Evolutionary conservation across 2,888 invertebrate genomes (phyloP).

Genomic region (Chrysolina americana): DNA sequence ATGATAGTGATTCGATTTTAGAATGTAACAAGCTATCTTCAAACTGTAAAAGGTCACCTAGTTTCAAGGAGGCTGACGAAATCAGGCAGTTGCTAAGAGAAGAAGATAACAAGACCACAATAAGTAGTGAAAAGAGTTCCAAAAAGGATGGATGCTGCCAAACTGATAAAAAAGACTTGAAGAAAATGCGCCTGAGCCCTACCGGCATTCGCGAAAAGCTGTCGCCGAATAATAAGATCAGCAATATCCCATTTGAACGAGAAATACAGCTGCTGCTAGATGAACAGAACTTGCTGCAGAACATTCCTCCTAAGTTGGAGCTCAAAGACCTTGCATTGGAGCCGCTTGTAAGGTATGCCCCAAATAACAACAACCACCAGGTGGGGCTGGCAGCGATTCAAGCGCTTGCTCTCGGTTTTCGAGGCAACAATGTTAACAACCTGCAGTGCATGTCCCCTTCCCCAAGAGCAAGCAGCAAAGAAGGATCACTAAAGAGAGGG

Average conservation of each 20-base stretch:
- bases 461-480: conserved; percentile 70
- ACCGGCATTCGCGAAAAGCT: conserved; percentile 55
- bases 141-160: conserved; percentile 78
- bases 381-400: conserved; percentile 86
- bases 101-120: conserved; percentile 70
- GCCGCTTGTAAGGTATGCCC: conserved; percentile 61
- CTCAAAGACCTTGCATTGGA: conserved; percentile 75
- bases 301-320: conserved; percentile 75
- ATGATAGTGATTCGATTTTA: conserved; percentile 66
- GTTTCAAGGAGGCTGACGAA: conserved; percentile 69
- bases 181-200: conserved; percentile 65
- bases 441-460: conserved; percentile 68
- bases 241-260: conserved; percentile 81
- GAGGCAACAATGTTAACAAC: conserved; percentile 67
- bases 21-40: conserved; percentile 68
- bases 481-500: conserved; percentile 69
- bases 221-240: conserved; percentile 70
- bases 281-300: conserved; percentile 78
- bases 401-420: conserved; percentile 75
- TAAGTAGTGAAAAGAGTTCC: conserved; percentile 72
- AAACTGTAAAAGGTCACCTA: conserved; percentile 68
- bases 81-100: conserved; percentile 65
- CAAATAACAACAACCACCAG: conserved; percentile 78
- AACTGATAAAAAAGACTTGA: conserved; percentile 77
- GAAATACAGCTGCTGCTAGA: conserved; percentile 85